phyloP scores from a whole-genome alignment of 2,888 invertebrate species.

The Lasioglossum pauxillum region DNA sequence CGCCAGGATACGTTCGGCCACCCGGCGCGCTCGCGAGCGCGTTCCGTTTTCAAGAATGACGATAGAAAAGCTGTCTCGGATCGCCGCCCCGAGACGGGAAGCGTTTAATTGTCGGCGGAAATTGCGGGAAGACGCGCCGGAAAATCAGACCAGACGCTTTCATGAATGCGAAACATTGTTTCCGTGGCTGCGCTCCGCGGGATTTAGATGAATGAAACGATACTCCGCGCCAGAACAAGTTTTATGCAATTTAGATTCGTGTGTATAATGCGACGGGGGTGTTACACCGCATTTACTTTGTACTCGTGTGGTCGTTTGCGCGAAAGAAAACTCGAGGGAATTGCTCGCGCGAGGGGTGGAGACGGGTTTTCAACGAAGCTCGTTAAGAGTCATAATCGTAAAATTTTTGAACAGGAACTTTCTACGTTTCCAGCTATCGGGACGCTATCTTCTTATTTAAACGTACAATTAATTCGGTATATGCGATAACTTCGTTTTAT shows the following conservation, averaged over 20 bases:
- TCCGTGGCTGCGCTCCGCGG: background rate
- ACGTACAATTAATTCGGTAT: background rate
- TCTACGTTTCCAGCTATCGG: background rate
- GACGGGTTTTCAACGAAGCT: background rate
- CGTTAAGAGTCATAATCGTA: background rate
- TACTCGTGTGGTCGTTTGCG: background rate
- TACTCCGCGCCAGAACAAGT: background rate
- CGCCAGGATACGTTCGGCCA: slow-evolving; percentile 49
- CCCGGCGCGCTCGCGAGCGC: slow-evolving; percentile 17
- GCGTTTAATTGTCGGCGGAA: slow-evolving; percentile 43
- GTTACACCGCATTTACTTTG: background rate
- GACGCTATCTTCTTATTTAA: background rate
- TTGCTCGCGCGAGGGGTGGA: background rate
- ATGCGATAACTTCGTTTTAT: background rate
- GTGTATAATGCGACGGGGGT: background rate
- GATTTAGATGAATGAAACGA: slow-evolving; percentile 5
- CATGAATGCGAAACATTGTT: background rate
- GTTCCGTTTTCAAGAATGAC: slow-evolving; percentile 36
- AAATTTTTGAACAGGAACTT: background rate
- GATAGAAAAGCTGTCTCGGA: slow-evolving; percentile 33
- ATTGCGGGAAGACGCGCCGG: slow-evolving; percentile 15
- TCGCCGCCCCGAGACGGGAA: slow-evolving; percentile 30
- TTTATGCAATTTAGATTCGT: background rate
- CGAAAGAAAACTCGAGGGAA: background rate
- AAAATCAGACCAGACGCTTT: slow-evolving; percentile 21